Conservation (phyloP, 2,888 invertebrate species). For the Cerastis leucographa region DNA sequence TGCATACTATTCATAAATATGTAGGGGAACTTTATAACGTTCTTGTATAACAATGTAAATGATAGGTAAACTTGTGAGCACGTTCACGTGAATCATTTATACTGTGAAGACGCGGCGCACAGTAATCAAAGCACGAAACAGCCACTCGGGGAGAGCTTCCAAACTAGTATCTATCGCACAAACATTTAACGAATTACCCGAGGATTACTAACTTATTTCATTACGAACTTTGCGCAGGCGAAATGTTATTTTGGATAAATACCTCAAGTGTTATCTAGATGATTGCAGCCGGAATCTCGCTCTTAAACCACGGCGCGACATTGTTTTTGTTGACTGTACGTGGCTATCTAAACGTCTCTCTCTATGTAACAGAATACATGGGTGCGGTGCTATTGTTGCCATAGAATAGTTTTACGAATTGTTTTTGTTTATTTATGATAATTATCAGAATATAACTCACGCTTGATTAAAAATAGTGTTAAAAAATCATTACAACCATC, state of each 20-base stretch:
- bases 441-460: not conserved
- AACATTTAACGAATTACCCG: conserved; percentile 85
- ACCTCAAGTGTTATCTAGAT: conserved; percentile 81
- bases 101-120: conserved; percentile 59
- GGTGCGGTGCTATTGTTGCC: not conserved
- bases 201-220: conserved; percentile 88
- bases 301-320: conserved; percentile 66
- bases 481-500: not conserved
- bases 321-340: conserved; percentile 62
- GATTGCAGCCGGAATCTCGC: conserved; percentile 77
- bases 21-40: conserved; percentile 50
- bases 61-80: conserved; percentile 64
- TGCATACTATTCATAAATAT: conserved; percentile 59
- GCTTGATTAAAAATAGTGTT: not conserved
- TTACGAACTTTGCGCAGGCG: conserved; percentile 83
- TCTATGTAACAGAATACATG: conserved; percentile 12
- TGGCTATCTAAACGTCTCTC: conserved; percentile 34
- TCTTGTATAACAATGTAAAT: conserved; percentile 62
- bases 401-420: not conserved
- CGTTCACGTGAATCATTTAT: conserved; percentile 68
- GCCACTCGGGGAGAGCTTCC: conserved; percentile 70
- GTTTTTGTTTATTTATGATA: conserved; percentile 1
- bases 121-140: conserved; percentile 72
- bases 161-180: conserved; percentile 80
- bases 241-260: conserved; percentile 85